Base-by-base conservation (phyloP, 2,888 invertebrate genomes). In the Clistopyga incitator region DNA sequence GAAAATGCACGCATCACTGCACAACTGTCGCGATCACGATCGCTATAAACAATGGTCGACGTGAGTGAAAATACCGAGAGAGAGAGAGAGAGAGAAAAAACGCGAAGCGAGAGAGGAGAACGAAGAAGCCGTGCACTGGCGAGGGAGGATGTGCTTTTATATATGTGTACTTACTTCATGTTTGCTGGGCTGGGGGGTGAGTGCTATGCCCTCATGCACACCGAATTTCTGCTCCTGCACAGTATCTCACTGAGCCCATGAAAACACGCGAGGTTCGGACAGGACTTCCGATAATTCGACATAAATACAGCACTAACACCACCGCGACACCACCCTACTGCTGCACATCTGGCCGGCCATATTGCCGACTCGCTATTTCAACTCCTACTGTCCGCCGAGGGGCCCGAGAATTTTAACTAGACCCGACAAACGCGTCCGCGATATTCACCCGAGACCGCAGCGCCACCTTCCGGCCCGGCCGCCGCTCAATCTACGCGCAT, bases 201-300 rank as follows among this genome's bases (percentile, higher is more conserved):
- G 90, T 92, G 93, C 92, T 93, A 92, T 90, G 92, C 89, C 90
- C 90, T 93, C 92, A 91, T 90, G 90, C 92, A 91, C 90, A 88
- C 88, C 88, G 90, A 89, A 88, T 92, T 91, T 86, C 91, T 90
- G 88, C 91, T 91, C 84, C 90, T 90, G 88, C 92, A 91, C 88
- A 92, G 87, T 89, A 92, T 90, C 87, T 93, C 93, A 89, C 93
- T 91, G 91, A 93, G 92, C 90, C 92, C 93, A 93, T 93, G 91
- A 92, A 93, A 92, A 91, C 92, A 93, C 91, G 91, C 92, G 91
- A 92, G 91, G 91, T 92, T 91, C 88, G 91, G 92, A 89, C 92
- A 92, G 88, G 92, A 93, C 88, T 92, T 92, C 87, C 92, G 91
- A 89, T 92, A 91, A 90, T 92, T 91, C 91, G 93, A 92, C 93